Evolutionary conservation across 2,888 invertebrate genomes (phyloP).

Genomic region (Diarsia rubi): DNA sequence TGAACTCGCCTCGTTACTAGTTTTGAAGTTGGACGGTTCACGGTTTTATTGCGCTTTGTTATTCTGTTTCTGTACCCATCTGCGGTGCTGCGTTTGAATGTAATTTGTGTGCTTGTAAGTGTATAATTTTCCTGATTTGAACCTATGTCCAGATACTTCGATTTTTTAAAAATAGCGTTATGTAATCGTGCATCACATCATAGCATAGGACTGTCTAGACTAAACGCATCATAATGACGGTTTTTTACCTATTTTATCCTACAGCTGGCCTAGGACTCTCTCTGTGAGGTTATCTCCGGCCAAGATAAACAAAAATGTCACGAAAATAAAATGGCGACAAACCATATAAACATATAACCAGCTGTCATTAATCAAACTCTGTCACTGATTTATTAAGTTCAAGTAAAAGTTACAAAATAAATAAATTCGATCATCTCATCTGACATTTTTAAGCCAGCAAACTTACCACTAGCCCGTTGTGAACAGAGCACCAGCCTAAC

Average conservation of each 20-base stretch:
- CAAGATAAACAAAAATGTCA: not conserved
- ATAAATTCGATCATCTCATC: not conserved
- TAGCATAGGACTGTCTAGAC: not conserved
- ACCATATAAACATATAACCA: not conserved
- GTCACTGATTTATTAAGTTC: not conserved
- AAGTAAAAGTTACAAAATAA: not conserved
- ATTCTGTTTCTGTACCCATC: conserved; percentile 55
- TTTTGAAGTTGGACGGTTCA: conserved; percentile 61
- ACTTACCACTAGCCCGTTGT: not conserved
- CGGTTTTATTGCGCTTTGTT: conserved; percentile 58
- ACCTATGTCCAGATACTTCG: not conserved
- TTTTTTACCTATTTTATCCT: not conserved
- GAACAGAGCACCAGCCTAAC: conserved; percentile 42
- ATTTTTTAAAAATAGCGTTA: too few species aligned
- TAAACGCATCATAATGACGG: not conserved
- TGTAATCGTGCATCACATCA: not conserved
- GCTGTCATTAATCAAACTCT: not conserved
- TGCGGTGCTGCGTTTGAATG: conserved; percentile 46
- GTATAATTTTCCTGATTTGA: not conserved
- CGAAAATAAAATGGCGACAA: not conserved
- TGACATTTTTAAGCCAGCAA: not conserved
- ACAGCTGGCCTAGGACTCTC: not conserved
- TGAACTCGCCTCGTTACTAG: conserved; percentile 64
- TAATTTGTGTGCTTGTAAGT: not conserved
- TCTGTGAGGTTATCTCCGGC: not conserved